A percentile compares a stretch with the other conserved stretches of the same genome.
Evolutionary conservation across 2,888 invertebrate species (phyloP).

Genomic region (Aleiodes testaceus): DNA sequence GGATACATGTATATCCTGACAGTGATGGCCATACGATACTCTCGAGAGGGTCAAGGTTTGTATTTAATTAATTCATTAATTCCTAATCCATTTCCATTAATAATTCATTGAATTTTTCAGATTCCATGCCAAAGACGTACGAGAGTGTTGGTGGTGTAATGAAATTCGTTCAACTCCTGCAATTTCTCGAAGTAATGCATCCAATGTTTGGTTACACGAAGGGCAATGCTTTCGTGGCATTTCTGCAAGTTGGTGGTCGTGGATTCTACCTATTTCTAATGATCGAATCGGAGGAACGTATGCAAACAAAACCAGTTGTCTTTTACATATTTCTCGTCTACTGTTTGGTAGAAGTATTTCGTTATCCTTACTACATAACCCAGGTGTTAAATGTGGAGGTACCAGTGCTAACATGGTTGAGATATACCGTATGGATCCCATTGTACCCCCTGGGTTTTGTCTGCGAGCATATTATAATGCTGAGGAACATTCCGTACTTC

Average conservation of each 20-base stretch:
- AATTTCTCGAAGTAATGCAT: constrained; percentile 91
- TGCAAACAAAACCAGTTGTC: constrained; percentile 90
- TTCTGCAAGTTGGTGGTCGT: constrained; percentile 87
- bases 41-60: constrained; percentile 81
- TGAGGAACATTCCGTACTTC: constrained; percentile 91
- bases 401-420: constrained; percentile 88
- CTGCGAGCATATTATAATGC: constrained; percentile 87
- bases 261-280: constrained; percentile 86
- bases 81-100: background rate
- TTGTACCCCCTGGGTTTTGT: constrained; percentile 93
- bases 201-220: constrained; percentile 91
- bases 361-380: constrained; percentile 94
- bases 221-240: constrained; percentile 82
- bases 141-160: constrained; percentile 84
- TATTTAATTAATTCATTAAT: constrained; percentile 11
- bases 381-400: constrained; percentile 84
- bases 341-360: constrained; percentile 87
- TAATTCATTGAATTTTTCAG: constrained; percentile 60
- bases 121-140: constrained; percentile 82
- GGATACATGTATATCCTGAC: constrained; percentile 86
- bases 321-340: constrained; percentile 92
- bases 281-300: constrained; percentile 87
- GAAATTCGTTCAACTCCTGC: constrained; percentile 87
- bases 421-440: constrained; percentile 95
- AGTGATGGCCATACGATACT: constrained; percentile 84